Evolutionary conservation across 2,797 vertebrate genomes (phyloP), one percentile per base, ranked within the genome.

Genomic region (Poecilia picta): DNA sequence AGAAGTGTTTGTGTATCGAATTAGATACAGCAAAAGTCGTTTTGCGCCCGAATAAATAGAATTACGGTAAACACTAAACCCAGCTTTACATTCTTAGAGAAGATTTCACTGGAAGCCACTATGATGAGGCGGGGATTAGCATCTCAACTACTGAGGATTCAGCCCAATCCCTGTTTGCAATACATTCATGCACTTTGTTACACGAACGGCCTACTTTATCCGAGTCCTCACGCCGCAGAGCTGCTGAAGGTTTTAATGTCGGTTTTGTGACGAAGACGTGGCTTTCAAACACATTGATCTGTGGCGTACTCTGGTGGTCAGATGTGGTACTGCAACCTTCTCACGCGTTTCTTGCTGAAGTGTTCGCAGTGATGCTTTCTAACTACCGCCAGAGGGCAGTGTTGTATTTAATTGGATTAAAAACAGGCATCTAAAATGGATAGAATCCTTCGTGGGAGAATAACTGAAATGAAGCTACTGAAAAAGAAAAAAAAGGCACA

Each of bases 271-370:
- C 85, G 77, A 91, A 85, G 89, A 87, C 75, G 46, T 39, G 71
- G n/a, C n/a, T 72, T 16, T 49, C 43, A 13, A 36, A 72, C 57
- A 89, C 81, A 55, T 92, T 89, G 88, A 76, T 83, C 73, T 88
- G 74, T 76, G 76, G 88, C 89, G 87, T 82, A 80, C 92, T 92
- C 95, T 95, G 73, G 81, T 92, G 94, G 78, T 83, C 23, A 81
- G 5, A 74, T 45, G 28, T 0, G 55, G 76, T 81, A 90, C 49
- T 91, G 82, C 86, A 88, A 45, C 28, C 28, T 72, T 28, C 36
- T 16, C 0, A 2, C n/a, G 8, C 1, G 0, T 57, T 57, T 73
- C 13, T 31, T 0, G 23, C 25, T 5, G 45, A 46, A 15, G 12
- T 49, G n/a, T 68, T 46, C 2, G n/a, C 18, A 88, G 86, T 80